A percentile compares a stretch with the other conserved stretches of the same genome.
Evolutionary conservation across 2,797 vertebrate species (phyloP).

Genomic region (Pelodytes ibericus): DNA sequence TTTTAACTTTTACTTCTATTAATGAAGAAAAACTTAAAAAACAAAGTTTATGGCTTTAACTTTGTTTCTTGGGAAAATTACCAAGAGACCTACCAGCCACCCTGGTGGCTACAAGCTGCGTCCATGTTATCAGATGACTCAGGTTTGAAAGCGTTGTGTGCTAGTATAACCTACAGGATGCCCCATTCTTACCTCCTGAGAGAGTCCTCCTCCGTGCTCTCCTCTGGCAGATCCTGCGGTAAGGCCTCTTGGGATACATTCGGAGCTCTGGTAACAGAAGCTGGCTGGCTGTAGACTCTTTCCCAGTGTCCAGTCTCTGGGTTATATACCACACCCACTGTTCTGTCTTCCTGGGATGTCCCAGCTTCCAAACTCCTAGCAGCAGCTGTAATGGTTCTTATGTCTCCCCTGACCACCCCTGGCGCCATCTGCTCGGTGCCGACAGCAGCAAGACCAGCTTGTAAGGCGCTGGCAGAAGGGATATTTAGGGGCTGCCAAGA

Average conservation of each 20-base stretch:
- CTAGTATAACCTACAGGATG: not conserved
- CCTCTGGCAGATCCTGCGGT: constrained; percentile 97
- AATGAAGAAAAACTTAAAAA: too few species aligned
- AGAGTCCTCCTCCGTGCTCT: constrained; percentile 95
- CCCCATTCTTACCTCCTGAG: constrained; percentile 86
- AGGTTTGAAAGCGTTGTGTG: too few species aligned
- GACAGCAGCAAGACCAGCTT: constrained; percentile 57
- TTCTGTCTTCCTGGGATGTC: constrained; percentile 84
- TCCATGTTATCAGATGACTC: too few species aligned
- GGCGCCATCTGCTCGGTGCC: constrained; percentile 78
- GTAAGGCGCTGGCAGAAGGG: constrained; percentile 79
- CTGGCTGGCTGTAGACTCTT: constrained; percentile 89
- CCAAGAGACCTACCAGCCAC: too few species aligned
- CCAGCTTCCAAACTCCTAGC: constrained; percentile 71
- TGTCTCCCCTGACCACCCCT: constrained; percentile 77
- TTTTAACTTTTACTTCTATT: too few species aligned
- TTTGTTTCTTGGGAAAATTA: too few species aligned
- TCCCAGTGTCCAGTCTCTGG: constrained; percentile 97
- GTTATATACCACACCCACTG: constrained; percentile 95
- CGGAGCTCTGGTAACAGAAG: constrained; percentile 73
- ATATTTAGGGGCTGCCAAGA: constrained; percentile 76
- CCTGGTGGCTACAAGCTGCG: too few species aligned
- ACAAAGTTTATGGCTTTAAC: too few species aligned
- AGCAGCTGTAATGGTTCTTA: constrained; percentile 48
- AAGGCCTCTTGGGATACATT: constrained; percentile 94